A percentile compares a stretch with the other conserved stretches of the same genome.
These are phyloP conservation scores for Diploscapter pachys DNA, from an alignment of 1,140 invertebrate genomes.

Conservation along the genomic window DNA sequence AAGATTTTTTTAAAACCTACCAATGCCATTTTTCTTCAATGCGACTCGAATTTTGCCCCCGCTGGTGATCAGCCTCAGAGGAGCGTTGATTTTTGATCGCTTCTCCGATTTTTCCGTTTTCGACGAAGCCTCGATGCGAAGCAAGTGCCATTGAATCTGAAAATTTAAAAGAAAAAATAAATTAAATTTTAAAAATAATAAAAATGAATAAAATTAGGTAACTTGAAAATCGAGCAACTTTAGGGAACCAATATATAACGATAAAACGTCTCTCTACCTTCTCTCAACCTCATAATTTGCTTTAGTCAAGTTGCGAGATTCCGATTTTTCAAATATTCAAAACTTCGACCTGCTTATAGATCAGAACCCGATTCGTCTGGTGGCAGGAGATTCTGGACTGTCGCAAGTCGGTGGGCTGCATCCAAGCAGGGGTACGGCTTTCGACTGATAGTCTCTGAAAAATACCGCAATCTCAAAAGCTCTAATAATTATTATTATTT, in stretches of 20 bases:
- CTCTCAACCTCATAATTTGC: no score
- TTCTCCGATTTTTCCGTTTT: conserved; percentile 64
- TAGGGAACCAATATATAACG: no score
- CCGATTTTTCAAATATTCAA: not conserved
- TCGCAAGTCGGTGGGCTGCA: conserved; percentile 72
- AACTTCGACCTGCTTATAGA: conserved; percentile 92
- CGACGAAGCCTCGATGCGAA: conserved; percentile 51
- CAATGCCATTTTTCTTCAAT: conserved; percentile 86
- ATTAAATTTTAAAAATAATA: conserved; percentile 1
- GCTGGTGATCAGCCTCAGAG: conserved; percentile 85
- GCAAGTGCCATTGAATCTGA: conserved; percentile 77
- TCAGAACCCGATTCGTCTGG: conserved; percentile 78
- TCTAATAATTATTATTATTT: no score
- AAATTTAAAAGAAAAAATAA: conserved; percentile 5
- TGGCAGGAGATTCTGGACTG: conserved; percentile 85
- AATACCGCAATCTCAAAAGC: no score
- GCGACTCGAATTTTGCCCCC: conserved; percentile 89
- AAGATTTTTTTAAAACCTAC: conserved; percentile 62
- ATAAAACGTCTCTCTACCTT: no score
- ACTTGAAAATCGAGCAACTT: no score
- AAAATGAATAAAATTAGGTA: no score
- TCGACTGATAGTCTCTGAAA: conserved; percentile 85
- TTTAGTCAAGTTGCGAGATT: no score
- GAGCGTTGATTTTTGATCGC: conserved; percentile 72
- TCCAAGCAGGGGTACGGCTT: conserved; percentile 85